phyloP scores from a whole-genome alignment of 2,797 vertebrate species.

The Crenuchus spilurus region DNA sequence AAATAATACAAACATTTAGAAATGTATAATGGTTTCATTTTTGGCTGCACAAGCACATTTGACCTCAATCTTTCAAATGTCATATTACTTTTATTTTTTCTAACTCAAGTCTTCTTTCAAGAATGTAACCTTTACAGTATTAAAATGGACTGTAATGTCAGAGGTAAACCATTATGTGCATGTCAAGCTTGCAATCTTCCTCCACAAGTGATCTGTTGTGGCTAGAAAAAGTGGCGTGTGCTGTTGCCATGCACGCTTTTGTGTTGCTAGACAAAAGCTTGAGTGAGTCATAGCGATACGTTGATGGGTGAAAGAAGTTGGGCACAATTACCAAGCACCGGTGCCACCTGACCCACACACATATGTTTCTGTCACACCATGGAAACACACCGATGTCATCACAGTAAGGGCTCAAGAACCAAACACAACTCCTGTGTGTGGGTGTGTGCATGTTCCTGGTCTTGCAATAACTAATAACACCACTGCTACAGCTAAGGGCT shows the following conservation, averaged over 20 bases:
- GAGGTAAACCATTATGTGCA: not conserved
- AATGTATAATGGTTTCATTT: no score
- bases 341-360: constrained; percentile 48
- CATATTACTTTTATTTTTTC: not conserved
- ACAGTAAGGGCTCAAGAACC: not conserved
- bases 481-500: no score
- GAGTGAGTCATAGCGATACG: constrained; percentile 45
- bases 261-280: constrained; percentile 27
- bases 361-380: constrained; percentile 51
- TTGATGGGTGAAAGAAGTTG: not conserved
- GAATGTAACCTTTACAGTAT: not conserved
- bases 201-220: constrained; percentile 29
- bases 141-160: not conserved
- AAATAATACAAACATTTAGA: no score
- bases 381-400: constrained; percentile 13
- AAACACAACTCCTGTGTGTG: not conserved
- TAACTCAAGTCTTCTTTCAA: not conserved
- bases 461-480: not conserved
- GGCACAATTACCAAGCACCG: constrained; percentile 41
- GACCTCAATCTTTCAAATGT: not conserved
- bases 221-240: constrained; percentile 16
- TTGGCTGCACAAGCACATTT: no score
- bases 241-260: constrained; percentile 26
- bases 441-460: not conserved
- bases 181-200: not conserved